Evolutionary conservation across 1,140 invertebrate species (phyloP), one percentile per base, ranked within the genome.

Genomic region (Zophobas atratus): DNA sequence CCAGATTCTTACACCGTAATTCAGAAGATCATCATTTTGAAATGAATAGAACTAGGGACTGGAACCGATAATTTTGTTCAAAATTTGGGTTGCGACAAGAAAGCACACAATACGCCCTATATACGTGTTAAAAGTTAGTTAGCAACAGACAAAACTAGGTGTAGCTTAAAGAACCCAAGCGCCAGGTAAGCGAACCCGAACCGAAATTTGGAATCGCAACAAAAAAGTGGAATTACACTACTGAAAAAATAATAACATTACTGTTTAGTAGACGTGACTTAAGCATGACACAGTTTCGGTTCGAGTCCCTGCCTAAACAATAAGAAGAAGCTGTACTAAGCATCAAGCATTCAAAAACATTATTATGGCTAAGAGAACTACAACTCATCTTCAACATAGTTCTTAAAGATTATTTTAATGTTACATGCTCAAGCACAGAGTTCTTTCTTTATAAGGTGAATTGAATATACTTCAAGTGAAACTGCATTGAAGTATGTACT

Each of bases 281-380:
- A 51, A 1, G 39, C 1, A 43, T 35, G 56, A 6, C 73, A 70
- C 67, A 49, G 39, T 83, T 86, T 86, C 85, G 85, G 85, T 86
- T 86, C 85, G 85, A 86, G 85, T 86, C 85, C 85, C 84, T 84
- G 82, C 83, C 84, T 85, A 82, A 83, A 84, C 81, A 85, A 86
- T 82, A 85, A 83, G 82, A 85, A 84, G 80, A 84, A 83, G 80
- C 84, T 82, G 76, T 83, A 85, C 83, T 84, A 84, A 82, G 80
- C 80, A 78, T 77, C 75, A 81, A 81, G 78, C 80, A 67, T 75
- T 77, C 70, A 39, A 78, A 70, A 71, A 78, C 76, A 75, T 57
- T 63, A 67, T 75, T 77, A 77, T 75, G 39, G 43, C 75, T 80
- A 80, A 77, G 41, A 79, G 56, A 75, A 70, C 76, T 80, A 77